Evolutionary conservation across 1,140 invertebrate genomes (phyloP), one percentile per base, ranked within the genome.

Genomic region (Lethrus apterus): DNA sequence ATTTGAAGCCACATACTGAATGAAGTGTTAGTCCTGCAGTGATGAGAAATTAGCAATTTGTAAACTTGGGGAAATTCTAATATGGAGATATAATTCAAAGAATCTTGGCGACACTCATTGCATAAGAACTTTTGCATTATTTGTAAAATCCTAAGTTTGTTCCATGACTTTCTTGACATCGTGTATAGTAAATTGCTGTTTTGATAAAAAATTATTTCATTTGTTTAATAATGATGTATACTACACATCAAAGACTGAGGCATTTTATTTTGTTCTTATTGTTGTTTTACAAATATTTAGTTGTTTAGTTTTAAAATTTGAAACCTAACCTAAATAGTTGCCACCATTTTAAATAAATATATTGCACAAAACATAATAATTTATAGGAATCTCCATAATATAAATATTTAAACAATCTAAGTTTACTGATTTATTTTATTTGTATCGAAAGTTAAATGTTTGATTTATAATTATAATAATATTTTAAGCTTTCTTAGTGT

Each of bases 401-500:
- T 18, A 34, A 32, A 17, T n/a, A 34, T 3, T 34, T 7, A 10
- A 3, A 18, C 5, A 5, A 2, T 3, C 4, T 4, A 17, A 18
- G 15, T 34, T 7, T 34, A 11, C n/a, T 31, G 29, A 11, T 31
- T 4, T 31, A 9, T 11, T 11, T 31, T 4, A 15, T 8, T 17
- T 14, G 10, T 14, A 14, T 34, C 13, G 32, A 15, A 5, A n/a
- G n/a, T n/a, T n/a, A n/a, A n/a, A n/a, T n/a, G n/a, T 15, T 10
- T 18, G 19, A 1, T 15, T 7, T 14, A 33, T 33, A 33, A 15
- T 10, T 33, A 9, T 9, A 14, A 14, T 18, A 33, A 3, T 18
- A 10, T 3, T 13, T 10, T 13, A 38, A 23, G 35, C 14, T 18
- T 38, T 38, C 35, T 23, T 38, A 15, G 35, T 38, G 35, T 11